These are phyloP conservation scores for Drosophila multiciliata DNA, from an alignment of 2,888 invertebrate species.

Conservation along the genomic window DNA sequence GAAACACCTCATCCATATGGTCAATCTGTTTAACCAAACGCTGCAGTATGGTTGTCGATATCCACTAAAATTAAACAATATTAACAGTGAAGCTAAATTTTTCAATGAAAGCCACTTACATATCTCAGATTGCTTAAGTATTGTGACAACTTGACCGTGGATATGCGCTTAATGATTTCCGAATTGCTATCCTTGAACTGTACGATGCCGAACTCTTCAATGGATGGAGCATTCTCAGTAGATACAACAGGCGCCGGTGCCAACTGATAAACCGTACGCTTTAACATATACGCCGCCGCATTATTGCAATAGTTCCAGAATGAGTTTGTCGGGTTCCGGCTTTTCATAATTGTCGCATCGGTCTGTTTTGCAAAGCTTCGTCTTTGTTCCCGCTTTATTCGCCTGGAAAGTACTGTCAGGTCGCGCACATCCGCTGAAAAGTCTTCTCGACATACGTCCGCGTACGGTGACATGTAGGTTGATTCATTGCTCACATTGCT, in stretches of 20 bases:
- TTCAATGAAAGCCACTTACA: conserved; percentile 84
- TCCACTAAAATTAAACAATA: conserved; percentile 88
- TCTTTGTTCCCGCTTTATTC: conserved; percentile 78
- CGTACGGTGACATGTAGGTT: conserved; percentile 81
- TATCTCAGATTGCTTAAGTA: conserved; percentile 92
- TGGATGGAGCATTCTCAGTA: conserved; percentile 81
- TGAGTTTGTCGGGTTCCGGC: conserved; percentile 79
- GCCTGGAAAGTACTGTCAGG: conserved; percentile 66
- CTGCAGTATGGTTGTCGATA: conserved; percentile 92
- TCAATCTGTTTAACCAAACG: conserved; percentile 91
- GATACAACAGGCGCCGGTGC: conserved; percentile 80
- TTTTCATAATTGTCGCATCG: conserved; percentile 68
- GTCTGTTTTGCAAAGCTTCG: conserved; percentile 72
- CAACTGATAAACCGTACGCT: conserved; percentile 84
- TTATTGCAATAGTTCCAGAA: conserved; percentile 85
- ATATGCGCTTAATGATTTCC: conserved; percentile 84
- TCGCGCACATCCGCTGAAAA: conserved; percentile 86
- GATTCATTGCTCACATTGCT: conserved; percentile 77
- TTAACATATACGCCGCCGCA: conserved; percentile 83
- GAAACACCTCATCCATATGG: conserved; percentile 89
- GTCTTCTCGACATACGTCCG: conserved; percentile 82
- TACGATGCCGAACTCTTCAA: conserved; percentile 81
- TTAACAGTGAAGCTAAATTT: neutral
- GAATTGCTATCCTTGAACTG: conserved; percentile 83
- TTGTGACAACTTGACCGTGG: conserved; percentile 89